phyloP scores from a whole-genome alignment of 2,113 vertebrate genomes.

The Apodemus sylvaticus region DNA sequence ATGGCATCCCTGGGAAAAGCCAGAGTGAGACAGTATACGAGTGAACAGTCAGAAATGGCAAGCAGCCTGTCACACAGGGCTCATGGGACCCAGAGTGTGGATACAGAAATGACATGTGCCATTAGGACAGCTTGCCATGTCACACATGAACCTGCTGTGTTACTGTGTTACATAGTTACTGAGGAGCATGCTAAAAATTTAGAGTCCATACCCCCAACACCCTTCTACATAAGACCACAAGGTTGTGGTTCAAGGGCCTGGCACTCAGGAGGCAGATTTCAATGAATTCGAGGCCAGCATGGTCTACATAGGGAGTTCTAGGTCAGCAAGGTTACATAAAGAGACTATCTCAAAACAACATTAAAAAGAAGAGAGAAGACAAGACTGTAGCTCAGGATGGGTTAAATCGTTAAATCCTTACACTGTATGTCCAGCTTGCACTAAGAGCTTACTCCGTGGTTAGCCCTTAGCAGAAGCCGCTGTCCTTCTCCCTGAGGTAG shows the following conservation, averaged over 20 bases:
- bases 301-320: neutral
- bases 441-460: neutral
- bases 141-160: neutral
- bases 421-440: neutral
- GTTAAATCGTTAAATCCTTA: conserved; percentile 30
- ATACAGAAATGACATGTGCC: neutral
- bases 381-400: neutral
- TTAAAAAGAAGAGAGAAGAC: neutral
- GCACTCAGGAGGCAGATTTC: neutral
- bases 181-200: neutral
- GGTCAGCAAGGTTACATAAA: neutral
- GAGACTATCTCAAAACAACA: neutral
- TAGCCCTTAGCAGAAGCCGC: neutral
- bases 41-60: neutral
- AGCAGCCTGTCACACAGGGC: neutral
- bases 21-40: neutral
- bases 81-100: neutral
- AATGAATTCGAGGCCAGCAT: neutral
- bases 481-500: neutral
- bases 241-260: neutral
- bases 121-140: neutral
- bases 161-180: neutral
- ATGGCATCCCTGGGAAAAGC: neutral
- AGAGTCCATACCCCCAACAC: neutral
- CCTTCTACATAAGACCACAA: neutral